Base-by-base conservation (phyloP, 2,113 vertebrate genomes). In the Podarcis muralis region DNA sequence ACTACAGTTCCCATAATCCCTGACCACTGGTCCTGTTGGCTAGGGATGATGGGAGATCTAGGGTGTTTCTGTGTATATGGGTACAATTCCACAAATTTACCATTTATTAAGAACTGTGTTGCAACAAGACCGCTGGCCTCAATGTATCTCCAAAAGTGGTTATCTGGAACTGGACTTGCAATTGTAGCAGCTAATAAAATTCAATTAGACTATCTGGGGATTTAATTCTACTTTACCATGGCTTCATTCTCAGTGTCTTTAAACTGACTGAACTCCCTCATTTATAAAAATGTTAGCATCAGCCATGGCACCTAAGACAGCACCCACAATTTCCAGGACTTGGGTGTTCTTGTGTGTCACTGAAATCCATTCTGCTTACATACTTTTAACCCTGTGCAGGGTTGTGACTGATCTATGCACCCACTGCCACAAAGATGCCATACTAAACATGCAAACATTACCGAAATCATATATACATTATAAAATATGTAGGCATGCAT, bases 381-480 rank as follows among this genome's bases (percentile, higher is more conserved):
- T 11, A 53, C 15, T 15, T 32, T 16, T 9, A 35, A 59, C 53
- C 3, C 30, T 53, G 3, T 48, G 15, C 27, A 37, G 35, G 65
- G 40, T 65, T n/a, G 74, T 77, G 25, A 74, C 48, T 85, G 57
- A 65, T 25, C 84, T 65, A 40, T 76, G 40, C 7, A 43, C 23
- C 7, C 35, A 74, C 2, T 84, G 5, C 25, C 8, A 87, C 77
- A 83, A 8, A 90, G 65, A n/a, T 75, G 18, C 8, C 69, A 40
- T 84, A 80, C 83, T 79, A 66, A 69, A 69, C 5, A 27, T n/a
- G 85, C 22, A 25, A 89, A 79, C 3, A 2, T 79, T 30, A 80
- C 53, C 85, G 91, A 92, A 89, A 83, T 16, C 0, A 20, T 57
- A 4, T 25, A 40, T 72, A 82, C 84, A 87, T 25, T 66, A 78